Evolutionary conservation across 1,140 invertebrate genomes (phyloP).

Genomic region (Zaprionus ghesquierei): DNA sequence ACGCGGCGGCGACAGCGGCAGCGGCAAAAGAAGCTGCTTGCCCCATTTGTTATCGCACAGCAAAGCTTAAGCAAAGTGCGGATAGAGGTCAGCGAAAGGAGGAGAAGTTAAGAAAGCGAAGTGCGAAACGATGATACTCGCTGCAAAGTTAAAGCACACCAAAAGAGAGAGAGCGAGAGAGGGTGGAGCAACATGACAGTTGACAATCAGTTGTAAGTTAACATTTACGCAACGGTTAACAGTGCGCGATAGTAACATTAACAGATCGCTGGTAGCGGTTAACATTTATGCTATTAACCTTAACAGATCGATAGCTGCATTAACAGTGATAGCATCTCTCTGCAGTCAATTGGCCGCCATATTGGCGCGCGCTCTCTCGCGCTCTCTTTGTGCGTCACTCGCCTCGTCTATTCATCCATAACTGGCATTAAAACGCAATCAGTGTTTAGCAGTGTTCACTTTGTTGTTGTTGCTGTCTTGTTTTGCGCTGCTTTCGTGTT

Average conservation of each 20-base stretch:
- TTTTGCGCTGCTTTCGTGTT: constrained; percentile 25
- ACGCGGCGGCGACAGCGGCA: no score
- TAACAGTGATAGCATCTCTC: not conserved
- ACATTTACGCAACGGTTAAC: no score
- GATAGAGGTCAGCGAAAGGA: constrained; percentile 46
- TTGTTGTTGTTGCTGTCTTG: constrained; percentile 35
- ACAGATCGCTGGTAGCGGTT: not conserved
- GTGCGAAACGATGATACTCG: not conserved
- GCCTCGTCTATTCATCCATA: constrained; percentile 64
- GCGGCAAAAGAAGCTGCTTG: constrained; percentile 28
- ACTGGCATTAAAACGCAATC: constrained; percentile 77
- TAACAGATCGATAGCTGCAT: not conserved
- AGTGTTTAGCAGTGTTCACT: constrained; percentile 69
- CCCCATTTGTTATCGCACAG: constrained; percentile 69
- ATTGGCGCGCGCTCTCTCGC: not conserved
- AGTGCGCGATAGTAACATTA: not conserved
- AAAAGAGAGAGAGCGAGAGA: no score
- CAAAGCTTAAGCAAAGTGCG: constrained; percentile 22
- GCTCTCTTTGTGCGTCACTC: constrained; percentile 6
- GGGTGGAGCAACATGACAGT: not conserved
- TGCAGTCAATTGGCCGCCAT: not conserved
- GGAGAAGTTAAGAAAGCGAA: not conserved
- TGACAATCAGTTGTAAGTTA: not conserved
- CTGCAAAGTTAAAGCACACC: not conserved
- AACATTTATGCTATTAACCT: not conserved